phyloP scores from a whole-genome alignment of 2,888 invertebrate species.

The Meteorus cinctellus region DNA sequence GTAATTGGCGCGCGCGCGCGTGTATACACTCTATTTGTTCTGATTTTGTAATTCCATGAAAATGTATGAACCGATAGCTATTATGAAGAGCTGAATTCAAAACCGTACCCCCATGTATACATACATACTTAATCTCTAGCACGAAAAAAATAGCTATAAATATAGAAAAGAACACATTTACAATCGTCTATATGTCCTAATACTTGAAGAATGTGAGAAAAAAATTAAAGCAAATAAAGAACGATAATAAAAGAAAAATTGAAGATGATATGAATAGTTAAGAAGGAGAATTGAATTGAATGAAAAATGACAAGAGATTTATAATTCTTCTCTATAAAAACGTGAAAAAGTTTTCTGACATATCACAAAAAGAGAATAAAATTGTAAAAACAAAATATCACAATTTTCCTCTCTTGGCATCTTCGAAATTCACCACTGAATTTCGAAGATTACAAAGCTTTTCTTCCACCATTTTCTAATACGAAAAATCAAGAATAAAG shows the following conservation, averaged over 20 bases:
- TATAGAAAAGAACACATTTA: neutral
- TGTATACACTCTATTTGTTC: conserved; percentile 73
- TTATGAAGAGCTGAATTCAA: conserved; percentile 71
- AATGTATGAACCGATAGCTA: conserved; percentile 72
- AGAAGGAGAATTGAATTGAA: too few species aligned
- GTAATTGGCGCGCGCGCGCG: conserved; percentile 69
- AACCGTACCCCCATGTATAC: conserved; percentile 47
- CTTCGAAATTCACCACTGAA: too few species aligned
- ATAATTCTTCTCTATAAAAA: too few species aligned
- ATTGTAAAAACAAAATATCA: too few species aligned
- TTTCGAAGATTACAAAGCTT: too few species aligned
- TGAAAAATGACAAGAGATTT: too few species aligned
- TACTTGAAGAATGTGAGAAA: neutral
- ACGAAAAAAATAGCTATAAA: neutral
- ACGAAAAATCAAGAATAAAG: too few species aligned
- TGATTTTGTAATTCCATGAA: conserved; percentile 73
- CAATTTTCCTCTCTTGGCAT: too few species aligned
- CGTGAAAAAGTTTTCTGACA: too few species aligned
- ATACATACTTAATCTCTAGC: neutral
- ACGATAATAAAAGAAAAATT: neutral
- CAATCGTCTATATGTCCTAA: neutral
- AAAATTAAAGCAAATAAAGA: neutral
- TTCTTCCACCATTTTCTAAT: too few species aligned
- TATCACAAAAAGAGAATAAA: too few species aligned
- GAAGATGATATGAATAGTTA: neutral